Base-by-base conservation (phyloP, 2,113 vertebrate genomes). In the Siniperca knerii region DNA sequence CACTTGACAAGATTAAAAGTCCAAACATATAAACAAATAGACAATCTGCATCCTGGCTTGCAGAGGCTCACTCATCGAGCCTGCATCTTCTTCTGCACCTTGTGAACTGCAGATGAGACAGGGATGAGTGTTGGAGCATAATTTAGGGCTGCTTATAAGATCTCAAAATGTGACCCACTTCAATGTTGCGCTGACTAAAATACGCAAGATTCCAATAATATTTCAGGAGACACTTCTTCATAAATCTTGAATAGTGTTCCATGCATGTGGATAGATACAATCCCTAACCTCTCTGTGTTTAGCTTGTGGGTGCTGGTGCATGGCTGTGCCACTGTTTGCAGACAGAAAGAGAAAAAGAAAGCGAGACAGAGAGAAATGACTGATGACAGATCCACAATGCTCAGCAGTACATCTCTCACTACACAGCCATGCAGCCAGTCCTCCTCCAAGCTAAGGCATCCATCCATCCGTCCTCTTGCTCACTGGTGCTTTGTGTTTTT, bases 1-100 rank as follows among this genome's bases (percentile, higher is more conserved):
- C 87, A 91, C 92, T 93, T 92, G 92, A 93, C 91, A 90, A 87
- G 92, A 93, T 94, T 94, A 94, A 92, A 92, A 93, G 82, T 92
- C 91, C 87, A 90, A 92, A 92, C 88, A 86, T 89, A 92, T 90
- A 91, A 93, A 93, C 86, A 93, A 95, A 94, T 90, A 91, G 83
- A 90, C 87, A 82, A 93, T 94, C 91, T 93, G 83, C 86, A 90
- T 92, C 69, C 79, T 61, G 75, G 83, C 87, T 80, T 48, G 88
- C 73, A 81, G 57, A 74, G 37, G 50, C 79, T 90, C 85, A 64
- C 79, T 88, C 77, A 90, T 61, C 4, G 35, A 75, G 86, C 84
- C 67, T 69, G 42, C 16, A 6, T 77, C 75, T 80, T 70, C 75
- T 83, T 62, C 81, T 58, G 75, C 75, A 81, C 77, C 90, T 92